Conservation (phyloP, 35 echinoderm and acorn worm species). For the Strongylocentrotus purpuratus region DNA sequence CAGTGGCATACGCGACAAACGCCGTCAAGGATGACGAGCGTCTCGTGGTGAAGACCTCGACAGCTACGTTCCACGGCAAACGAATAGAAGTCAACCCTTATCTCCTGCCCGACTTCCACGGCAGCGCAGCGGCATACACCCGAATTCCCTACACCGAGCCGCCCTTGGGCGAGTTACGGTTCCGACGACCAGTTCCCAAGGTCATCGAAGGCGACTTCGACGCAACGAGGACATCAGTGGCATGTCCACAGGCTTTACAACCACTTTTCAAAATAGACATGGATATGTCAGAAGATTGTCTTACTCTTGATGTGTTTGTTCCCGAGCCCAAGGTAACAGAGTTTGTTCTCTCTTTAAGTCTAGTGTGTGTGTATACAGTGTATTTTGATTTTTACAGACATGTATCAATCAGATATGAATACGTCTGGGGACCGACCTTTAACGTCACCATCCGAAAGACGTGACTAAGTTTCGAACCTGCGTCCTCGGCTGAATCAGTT, state of each 20-base stretch:
- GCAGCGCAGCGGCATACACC: neutral
- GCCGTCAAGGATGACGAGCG: slow-evolving; percentile 1
- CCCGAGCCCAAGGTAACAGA: slow-evolving; percentile 11
- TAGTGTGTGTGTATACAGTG: no score
- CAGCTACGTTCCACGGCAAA: neutral
- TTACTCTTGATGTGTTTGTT: slow-evolving; percentile 21
- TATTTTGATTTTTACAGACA: no score
- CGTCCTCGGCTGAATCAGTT: no score
- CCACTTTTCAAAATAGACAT: neutral
- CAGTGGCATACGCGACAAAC: neutral
- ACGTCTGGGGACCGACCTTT: no score
- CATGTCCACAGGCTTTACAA: neutral
- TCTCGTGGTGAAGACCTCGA: neutral
- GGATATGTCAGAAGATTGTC: slow-evolving; percentile 24
- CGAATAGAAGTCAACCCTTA: neutral
- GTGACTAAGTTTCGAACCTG: no score
- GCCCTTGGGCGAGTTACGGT: neutral
- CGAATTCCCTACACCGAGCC: neutral
- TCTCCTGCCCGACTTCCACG: neutral
- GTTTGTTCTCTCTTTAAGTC: no score
- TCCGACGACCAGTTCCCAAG: neutral
- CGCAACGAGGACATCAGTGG: neutral
- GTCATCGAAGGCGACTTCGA: neutral
- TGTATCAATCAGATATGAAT: no score
- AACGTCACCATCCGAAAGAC: no score